These are phyloP conservation scores for Gymnosoma rotundatum DNA, from an alignment of 2,888 invertebrate species.

Conservation along the genomic window DNA sequence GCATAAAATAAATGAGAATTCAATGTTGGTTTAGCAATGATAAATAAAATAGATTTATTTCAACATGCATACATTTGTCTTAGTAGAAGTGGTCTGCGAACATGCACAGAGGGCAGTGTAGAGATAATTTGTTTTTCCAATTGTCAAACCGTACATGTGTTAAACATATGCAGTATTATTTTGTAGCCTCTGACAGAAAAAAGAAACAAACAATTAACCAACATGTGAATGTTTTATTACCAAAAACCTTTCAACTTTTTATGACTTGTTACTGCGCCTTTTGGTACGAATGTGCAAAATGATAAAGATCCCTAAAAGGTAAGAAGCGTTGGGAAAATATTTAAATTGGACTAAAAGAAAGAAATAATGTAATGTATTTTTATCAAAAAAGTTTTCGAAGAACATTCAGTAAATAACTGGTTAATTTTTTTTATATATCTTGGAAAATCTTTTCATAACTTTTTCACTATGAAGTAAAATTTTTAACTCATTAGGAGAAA, in stretches of 20 bases:
- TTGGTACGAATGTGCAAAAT: background rate
- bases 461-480: too few species aligned
- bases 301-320: background rate
- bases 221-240: conserved; percentile 13
- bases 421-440: too few species aligned
- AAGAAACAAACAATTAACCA: conserved; percentile 23
- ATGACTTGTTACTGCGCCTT: conserved; percentile 27
- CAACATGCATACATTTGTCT: background rate
- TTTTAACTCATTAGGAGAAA: too few species aligned
- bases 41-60: background rate
- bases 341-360: too few species aligned
- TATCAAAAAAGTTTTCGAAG: too few species aligned
- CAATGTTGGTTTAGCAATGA: background rate
- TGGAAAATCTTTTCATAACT: too few species aligned
- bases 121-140: conserved; percentile 37
- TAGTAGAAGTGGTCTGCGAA: background rate
- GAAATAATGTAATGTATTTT: too few species aligned
- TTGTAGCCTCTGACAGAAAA: background rate
- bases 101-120: background rate
- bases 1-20: background rate
- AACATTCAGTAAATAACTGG: too few species aligned
- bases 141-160: conserved; percentile 43
- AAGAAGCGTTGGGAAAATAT: background rate
- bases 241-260: conserved; percentile 23
- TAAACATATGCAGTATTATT: conserved; percentile 8